phyloP scores from a whole-genome alignment of 1,140 invertebrate genomes.

The Drosophila ficusphila region DNA sequence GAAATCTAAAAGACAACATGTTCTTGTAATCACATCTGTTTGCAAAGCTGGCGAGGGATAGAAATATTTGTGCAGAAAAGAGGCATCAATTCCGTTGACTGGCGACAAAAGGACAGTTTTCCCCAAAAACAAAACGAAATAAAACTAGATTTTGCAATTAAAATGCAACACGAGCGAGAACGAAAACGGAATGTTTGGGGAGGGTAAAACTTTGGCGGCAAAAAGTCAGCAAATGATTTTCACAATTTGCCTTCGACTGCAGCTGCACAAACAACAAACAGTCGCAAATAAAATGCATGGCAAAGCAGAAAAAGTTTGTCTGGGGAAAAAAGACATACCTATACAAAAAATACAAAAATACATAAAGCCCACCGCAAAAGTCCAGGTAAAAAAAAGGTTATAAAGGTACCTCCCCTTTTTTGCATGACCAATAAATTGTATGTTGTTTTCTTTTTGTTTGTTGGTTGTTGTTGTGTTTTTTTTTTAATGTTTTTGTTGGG shows the following conservation, averaged over 20 bases:
- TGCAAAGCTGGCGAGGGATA: background rate
- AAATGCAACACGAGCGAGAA: conserved; percentile 43
- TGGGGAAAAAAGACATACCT: background rate
- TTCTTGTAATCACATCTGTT: background rate
- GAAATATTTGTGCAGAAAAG: background rate
- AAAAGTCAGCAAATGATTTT: conserved; percentile 72
- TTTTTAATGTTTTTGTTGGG: background rate
- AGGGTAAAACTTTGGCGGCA: conserved; percentile 26
- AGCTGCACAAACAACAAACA: conserved; percentile 29
- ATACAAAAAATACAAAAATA: conserved; percentile 4
- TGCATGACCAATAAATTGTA: conserved; percentile 52
- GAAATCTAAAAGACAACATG: no score
- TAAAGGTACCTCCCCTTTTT: conserved; percentile 11
- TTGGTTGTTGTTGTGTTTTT: conserved; percentile 5
- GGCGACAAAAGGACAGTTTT: conserved; percentile 37
- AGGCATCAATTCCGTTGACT: conserved; percentile 56
- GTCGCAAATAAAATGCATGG: conserved; percentile 46
- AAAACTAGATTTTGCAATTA: conserved; percentile 68
- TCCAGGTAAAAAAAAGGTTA: conserved; percentile 47
- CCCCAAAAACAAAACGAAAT: conserved; percentile 45
- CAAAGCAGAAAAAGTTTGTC: conserved; percentile 23
- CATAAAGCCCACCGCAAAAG: conserved; percentile 24
- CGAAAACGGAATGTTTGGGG: background rate
- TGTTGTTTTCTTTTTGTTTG: conserved; percentile 22
- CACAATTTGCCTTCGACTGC: conserved; percentile 54